These are phyloP conservation scores for Acrobasis consociella DNA, from an alignment of 2,888 invertebrate species.

Conservation along the genomic window DNA sequence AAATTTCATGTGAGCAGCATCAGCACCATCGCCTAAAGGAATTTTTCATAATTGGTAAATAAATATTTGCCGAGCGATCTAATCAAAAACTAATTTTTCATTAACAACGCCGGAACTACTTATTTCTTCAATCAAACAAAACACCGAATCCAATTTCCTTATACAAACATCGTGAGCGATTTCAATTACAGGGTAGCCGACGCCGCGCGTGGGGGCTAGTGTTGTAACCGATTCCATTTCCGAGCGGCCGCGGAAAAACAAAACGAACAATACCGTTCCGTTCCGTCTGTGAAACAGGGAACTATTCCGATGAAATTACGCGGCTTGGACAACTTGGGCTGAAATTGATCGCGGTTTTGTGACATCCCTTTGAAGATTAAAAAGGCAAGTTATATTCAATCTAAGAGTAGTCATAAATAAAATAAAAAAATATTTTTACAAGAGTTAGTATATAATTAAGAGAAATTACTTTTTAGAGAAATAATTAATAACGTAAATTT, in stretches of 20 bases:
- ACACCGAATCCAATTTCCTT: slow-evolving; percentile 39
- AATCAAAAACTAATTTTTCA: slow-evolving; percentile 22
- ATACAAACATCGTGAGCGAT: slow-evolving; percentile 34
- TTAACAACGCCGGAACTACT: slow-evolving; percentile 13
- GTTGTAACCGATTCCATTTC: slow-evolving; percentile 42
- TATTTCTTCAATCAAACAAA: slow-evolving; percentile 12
- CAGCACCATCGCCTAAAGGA: too few species aligned
- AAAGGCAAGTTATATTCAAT: not conserved
- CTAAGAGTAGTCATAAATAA: too few species aligned
- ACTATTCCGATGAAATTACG: not conserved
- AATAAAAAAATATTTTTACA: too few species aligned
- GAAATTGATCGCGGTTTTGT: not conserved
- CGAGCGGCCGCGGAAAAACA: slow-evolving; percentile 30
- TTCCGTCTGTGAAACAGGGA: not conserved
- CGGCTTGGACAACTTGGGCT: not conserved
- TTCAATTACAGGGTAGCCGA: slow-evolving; percentile 37
- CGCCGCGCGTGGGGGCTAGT: slow-evolving; percentile 30
- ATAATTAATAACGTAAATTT: too few species aligned
- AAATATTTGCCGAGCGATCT: not conserved
- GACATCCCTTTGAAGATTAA: not conserved
- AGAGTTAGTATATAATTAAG: too few species aligned
- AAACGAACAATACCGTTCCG: slow-evolving; percentile 32
- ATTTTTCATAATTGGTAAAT: too few species aligned
- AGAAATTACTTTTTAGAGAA: too few species aligned
- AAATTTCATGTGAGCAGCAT: too few species aligned